A percentile compares a stretch with the other conserved stretches of the same genome.
Evolutionary conservation across 2,113 vertebrate species (phyloP).

Genomic region (Melospiza melodia): DNA sequence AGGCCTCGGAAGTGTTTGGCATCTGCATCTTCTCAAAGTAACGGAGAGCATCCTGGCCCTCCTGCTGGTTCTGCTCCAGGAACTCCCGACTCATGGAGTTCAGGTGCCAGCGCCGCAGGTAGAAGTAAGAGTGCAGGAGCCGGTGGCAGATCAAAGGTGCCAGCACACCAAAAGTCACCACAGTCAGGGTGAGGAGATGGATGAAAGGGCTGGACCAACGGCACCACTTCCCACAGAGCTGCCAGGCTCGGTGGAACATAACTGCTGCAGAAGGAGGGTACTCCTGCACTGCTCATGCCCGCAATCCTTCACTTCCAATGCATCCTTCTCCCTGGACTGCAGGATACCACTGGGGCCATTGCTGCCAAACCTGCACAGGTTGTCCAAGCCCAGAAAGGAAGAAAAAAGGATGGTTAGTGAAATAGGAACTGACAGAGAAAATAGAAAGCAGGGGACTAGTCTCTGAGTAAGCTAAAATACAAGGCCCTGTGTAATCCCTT

Average conservation of each 20-base stretch:
- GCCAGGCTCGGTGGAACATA: conserved; percentile 65
- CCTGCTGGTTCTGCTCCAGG: conserved; percentile 76
- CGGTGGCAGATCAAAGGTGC: conserved; percentile 86
- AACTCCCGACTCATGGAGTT: conserved; percentile 83
- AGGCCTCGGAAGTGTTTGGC: conserved; percentile 38
- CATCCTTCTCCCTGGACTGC: conserved; percentile 10
- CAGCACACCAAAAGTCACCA: conserved; percentile 82
- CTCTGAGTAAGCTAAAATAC: not conserved
- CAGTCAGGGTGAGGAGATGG: conserved; percentile 75
- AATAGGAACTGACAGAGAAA: not conserved
- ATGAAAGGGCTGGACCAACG: conserved; percentile 75
- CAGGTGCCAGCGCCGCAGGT: conserved; percentile 78
- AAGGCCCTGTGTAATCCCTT: not conserved
- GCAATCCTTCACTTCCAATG: not conserved
- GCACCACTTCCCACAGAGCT: conserved; percentile 47
- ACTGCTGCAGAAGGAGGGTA: not conserved
- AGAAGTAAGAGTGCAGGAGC: conserved; percentile 89
- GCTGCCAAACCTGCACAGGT: not conserved
- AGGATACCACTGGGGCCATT: not conserved
- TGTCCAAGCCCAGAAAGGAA: conserved; percentile 18
- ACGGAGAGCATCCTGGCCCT: conserved; percentile 81
- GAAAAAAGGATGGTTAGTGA: not conserved
- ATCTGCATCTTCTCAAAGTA: conserved; percentile 79
- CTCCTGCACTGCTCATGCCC: not conserved
- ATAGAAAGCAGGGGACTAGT: not conserved